Conservation (phyloP, 2,888 invertebrate genomes). For the Mechanitis messenoides region DNA sequence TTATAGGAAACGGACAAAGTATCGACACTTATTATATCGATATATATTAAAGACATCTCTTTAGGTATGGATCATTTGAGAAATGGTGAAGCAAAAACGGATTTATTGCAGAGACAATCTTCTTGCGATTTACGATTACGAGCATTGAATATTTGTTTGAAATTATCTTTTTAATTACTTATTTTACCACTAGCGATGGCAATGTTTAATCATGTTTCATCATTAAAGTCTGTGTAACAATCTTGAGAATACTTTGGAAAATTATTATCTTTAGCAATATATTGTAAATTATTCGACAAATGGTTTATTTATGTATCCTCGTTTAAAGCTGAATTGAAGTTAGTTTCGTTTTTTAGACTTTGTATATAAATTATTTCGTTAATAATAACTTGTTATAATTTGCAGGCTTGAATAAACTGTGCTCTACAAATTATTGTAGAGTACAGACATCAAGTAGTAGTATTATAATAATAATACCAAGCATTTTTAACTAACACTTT, state of each 20-base stretch:
- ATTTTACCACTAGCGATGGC: conserved; percentile 46
- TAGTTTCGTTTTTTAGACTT: too few relatives aligned
- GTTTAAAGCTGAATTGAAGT: too few relatives aligned
- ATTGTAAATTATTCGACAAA: too few relatives aligned
- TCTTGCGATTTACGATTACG: conserved; percentile 48
- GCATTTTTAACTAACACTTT: too few relatives aligned
- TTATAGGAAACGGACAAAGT: conserved; percentile 7
- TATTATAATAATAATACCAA: too few relatives aligned
- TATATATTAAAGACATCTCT: conserved; percentile 11
- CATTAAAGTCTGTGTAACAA: conserved; percentile 11
- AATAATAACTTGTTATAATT: too few relatives aligned
- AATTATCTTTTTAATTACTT: conserved; percentile 54
- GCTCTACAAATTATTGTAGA: too few relatives aligned
- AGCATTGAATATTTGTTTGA: conserved; percentile 51
- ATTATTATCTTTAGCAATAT: neutral
- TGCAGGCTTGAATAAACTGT: too few relatives aligned
- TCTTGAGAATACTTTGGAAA: conserved; percentile 3
- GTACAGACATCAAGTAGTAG: too few relatives aligned
- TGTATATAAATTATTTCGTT: too few relatives aligned
- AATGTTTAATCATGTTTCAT: conserved; percentile 39
- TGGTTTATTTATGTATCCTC: too few relatives aligned
- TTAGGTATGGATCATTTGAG: conserved; percentile 13
- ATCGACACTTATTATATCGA: conserved; percentile 21
- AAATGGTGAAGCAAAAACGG: conserved; percentile 25
- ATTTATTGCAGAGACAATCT: conserved; percentile 25